Evolutionary conservation across 2,113 vertebrate species (phyloP).

Genomic region (Holacanthus passer): DNA sequence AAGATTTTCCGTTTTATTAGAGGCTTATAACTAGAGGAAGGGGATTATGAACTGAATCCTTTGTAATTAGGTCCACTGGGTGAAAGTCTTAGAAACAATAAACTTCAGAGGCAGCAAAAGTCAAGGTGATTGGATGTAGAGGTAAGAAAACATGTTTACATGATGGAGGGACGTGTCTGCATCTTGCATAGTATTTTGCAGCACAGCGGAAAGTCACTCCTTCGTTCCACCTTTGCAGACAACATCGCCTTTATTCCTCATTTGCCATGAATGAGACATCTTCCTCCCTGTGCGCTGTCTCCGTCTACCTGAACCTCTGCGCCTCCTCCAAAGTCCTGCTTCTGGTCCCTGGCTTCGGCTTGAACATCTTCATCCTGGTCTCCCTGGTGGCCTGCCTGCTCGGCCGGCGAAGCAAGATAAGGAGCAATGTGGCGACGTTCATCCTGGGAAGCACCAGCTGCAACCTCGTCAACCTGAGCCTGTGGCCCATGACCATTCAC

Average conservation of each 20-base stretch:
- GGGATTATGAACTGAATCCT: conserved; percentile 77
- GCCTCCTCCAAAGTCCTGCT: conserved; percentile 66
- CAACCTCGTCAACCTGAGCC: conserved; percentile 64
- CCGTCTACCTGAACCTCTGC: conserved; percentile 57
- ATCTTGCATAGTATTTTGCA: conserved; percentile 26
- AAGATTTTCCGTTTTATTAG: conserved; percentile 65
- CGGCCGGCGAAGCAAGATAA: conserved; percentile 56
- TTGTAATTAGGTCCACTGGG: conserved; percentile 82
- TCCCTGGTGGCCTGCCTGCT: conserved; percentile 61
- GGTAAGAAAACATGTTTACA: conserved; percentile 64
- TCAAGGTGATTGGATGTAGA: conserved; percentile 62
- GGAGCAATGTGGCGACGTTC: conserved; percentile 62
- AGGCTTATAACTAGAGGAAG: conserved; percentile 70
- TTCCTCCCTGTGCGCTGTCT: conserved; percentile 47
- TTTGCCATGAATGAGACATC: conserved; percentile 64
- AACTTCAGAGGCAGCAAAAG: conserved; percentile 59
- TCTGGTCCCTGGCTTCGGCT: conserved; percentile 62
- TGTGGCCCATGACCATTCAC: conserved; percentile 72
- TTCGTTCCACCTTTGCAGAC: background rate
- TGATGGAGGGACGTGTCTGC: conserved; percentile 30
- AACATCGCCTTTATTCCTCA: background rate
- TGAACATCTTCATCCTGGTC: conserved; percentile 69
- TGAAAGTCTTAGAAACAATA: conserved; percentile 64
- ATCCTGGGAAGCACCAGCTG: conserved; percentile 66
- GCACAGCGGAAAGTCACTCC: conserved; percentile 12